Evolutionary conservation across 2,797 vertebrate genomes (phyloP), one percentile per base, ranked within the genome.

Genomic region (Acanthis flammea): DNA sequence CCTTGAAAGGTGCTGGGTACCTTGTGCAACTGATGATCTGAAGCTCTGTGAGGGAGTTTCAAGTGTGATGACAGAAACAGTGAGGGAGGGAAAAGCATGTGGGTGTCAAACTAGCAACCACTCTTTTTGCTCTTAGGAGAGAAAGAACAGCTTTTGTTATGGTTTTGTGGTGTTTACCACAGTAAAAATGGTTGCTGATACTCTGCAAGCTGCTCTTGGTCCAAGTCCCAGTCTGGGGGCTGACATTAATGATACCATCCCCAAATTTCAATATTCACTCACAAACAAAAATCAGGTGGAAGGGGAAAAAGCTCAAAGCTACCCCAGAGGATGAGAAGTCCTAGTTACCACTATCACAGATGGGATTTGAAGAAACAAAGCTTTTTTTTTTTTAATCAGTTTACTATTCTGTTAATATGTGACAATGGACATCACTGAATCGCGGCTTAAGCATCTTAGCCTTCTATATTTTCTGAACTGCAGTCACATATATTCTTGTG

Each of bases 81-180:
- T 24, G 90, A 90, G 78, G 80, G 91, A 90, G 65, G 70, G 30
- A 89, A 75, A 90, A 83, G 39, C 2, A 8, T 15, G 77, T 66
- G 75, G 81, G 50, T 79, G 73, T 88, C 79, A 77, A 95, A 95
- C 48, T 65, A 90, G 62, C 61, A 91, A 90, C 68, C 37, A 39
- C 23, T 81, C 51, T 84, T 68, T 35, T 86, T 22, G 1, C 24
- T 78, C 68, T 83, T 37, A 60, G 10, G 41, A 93, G 45, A 74
- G 30, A 94, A 91, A 84, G 53, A 93, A 58, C 41, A 72, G 73
- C 25, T 86, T 91, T 95, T 87, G n/a, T 80, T 82, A n/a, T 2
- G 15, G 14, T 70, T 95, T 84, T 78, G 25, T 41, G 31, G 11
- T n/a, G 33, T 65, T 94, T 79, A 47, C 53, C 30, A 42, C 57